Evolutionary conservation across 2,113 vertebrate species (phyloP), one percentile per base, ranked within the genome.

Genomic region (Paratilapia polleni): DNA sequence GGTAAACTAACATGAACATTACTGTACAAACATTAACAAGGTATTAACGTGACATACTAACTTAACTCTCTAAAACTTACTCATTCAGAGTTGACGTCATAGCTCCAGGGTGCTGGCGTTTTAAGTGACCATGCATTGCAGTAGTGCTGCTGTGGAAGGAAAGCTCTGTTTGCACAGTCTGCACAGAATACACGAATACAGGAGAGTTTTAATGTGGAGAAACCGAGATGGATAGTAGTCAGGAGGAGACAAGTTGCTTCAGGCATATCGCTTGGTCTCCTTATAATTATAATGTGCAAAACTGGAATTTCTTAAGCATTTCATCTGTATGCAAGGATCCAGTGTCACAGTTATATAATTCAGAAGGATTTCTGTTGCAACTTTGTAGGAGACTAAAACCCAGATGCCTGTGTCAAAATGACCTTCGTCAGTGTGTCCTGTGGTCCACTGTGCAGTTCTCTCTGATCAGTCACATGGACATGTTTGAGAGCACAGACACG

Each of bases 401-500:
- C 5, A 28, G 66, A 20, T 49, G 43, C 8, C 34, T 63, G 34
- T 63, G 20, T 22, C 34, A 63, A 31, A 20, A 19, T 63, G 61
- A 63, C 61, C 34, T 63, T 63, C 1, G 11, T 49, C 1, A 0
- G 49, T 31, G 41, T 70, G 66, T 26, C 14, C 0, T 26, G 64
- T 2, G 0, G 5, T 52, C 28, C 17, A 52, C 43, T 49, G 66
- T 28, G 66, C 41, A 49, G 66, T 70, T 43, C 41, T 70, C 9
- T 70, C 43, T 49, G 66, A 0, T 49, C 41, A 19, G 38, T 38
- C 64, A 68, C 64, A 0, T 68, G 63, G 36, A 68, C 0, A 2
- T 26, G 63, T 49, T 15, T 49, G 41, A 47, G 19, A 20, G 64
- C 64, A 70, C 15, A 70, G 24, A 49, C 66, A 12, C 9, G 0